phyloP scores from a whole-genome alignment of 64 coral and sea anemone species.

The Pocillopora verrucosa region DNA sequence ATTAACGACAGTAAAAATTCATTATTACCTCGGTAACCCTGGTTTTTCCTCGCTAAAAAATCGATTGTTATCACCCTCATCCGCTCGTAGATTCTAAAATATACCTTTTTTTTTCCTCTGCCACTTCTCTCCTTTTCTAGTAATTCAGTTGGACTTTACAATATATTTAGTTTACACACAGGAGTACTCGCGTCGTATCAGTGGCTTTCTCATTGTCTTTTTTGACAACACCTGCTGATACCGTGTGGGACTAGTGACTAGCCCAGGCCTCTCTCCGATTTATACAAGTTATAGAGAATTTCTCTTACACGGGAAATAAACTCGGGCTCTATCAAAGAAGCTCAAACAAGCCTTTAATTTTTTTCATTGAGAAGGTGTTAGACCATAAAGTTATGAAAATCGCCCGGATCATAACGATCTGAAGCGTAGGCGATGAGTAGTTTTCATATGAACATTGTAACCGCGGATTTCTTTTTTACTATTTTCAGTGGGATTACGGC shows the following conservation, averaged over 20 bases:
- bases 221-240: background rate
- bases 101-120: background rate
- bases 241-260: background rate
- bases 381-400: no score
- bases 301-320: no score
- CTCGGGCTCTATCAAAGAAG: no score
- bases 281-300: no score
- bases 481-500: no score
- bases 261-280: background rate
- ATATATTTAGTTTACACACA: background rate
- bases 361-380: no score
- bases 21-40: background rate
- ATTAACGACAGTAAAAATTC: background rate
- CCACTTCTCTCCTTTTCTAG: background rate
- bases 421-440: no score
- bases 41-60: background rate
- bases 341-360: no score
- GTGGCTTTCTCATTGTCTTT: background rate
- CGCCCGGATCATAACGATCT: no score
- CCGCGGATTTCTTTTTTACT: no score
- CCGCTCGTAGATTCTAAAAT: background rate
- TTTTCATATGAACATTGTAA: no score
- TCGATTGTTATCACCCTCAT: background rate
- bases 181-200: background rate
- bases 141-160: background rate